phyloP scores from a whole-genome alignment of 2,888 invertebrate genomes.

The Ichneumoninae sp. region DNA sequence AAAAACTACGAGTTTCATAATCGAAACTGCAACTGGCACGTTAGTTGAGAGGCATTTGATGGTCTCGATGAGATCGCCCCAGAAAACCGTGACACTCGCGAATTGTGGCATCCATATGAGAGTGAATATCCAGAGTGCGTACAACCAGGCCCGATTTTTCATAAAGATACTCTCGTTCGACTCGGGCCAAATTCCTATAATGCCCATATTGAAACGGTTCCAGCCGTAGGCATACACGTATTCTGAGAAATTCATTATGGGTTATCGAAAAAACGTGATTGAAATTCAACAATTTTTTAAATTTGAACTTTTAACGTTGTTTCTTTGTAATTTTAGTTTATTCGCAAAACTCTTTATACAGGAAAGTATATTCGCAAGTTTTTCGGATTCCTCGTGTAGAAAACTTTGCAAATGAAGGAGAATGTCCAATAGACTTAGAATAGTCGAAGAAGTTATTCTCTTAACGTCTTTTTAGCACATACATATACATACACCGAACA shows the following conservation, averaged over 20 bases:
- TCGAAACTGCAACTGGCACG: constrained; percentile 70
- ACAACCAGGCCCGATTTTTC: constrained; percentile 57
- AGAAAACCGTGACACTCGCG: constrained; percentile 61
- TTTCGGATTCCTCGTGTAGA: too few species aligned
- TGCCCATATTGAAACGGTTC: constrained; percentile 70
- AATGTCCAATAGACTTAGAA: too few species aligned
- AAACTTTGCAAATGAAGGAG: too few species aligned
- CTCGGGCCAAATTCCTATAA: constrained; percentile 75
- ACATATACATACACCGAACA: too few species aligned
- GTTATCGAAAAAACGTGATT: too few species aligned
- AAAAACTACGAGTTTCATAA: constrained; percentile 70
- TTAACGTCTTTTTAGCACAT: too few species aligned
- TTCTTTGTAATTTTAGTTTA: too few species aligned
- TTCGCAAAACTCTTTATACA: too few species aligned
- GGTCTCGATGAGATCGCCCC: constrained; percentile 69
- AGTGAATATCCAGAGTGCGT: constrained; percentile 38
- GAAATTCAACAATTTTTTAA: background rate
- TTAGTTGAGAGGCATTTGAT: constrained; percentile 74
- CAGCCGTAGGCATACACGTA: constrained; percentile 70
- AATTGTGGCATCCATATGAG: constrained; percentile 64
- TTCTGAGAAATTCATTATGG: constrained; percentile 48
- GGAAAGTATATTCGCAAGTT: too few species aligned
- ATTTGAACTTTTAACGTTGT: too few species aligned
- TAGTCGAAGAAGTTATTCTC: too few species aligned
- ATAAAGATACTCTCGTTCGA: constrained; percentile 33